Evolutionary conservation across 2,797 vertebrate species (phyloP), one percentile per base, ranked within the genome.

Genomic region (Synaphobranchus kaupii): DNA sequence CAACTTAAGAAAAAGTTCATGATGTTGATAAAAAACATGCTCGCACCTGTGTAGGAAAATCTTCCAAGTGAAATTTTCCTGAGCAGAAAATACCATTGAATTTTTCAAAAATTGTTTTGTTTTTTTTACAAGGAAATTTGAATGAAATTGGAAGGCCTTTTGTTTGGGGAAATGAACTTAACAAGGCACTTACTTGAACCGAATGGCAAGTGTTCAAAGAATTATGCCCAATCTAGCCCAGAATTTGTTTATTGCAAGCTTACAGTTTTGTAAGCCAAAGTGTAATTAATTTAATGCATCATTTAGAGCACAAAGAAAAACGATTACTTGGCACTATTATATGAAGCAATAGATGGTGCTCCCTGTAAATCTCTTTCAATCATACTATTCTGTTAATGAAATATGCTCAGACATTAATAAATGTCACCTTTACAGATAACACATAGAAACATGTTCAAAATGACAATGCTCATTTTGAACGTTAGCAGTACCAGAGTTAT

Each of bases 101-200:
- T 78, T 39, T 44, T 44, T 78, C 4, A 39, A 39, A 44, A 78
- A 3, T 39, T 34, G 5, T 34, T 2, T 39, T 34, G 3, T 34
- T 78, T 78, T 1, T 78, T 78, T 78, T 34, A 20, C 73, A 20
- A 78, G 15, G 5, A 44, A 78, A 13, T 44, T 44, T 44, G 39
- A 44, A 78, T 39, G 4, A 71, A 71, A 71, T 71, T 28, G 68
- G 68, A 71, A 71, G 28, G 28, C 20, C 68, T 71, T 71, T 71
- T 71, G 28, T 34, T 31, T 28, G 68, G 28, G 68, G n/a, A 78
- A 78, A 78, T 78, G 31, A 39, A 39, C 39, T 78, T 78, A 78
- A 39, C 34, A 78, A 78, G 73, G 73, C 15, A 78, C 34, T 78
- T 78, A 78, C 31, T 78, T 39, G 73, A 39, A 78, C 73, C 73